Conservation (phyloP, 2,888 invertebrate genomes). For the Orthonevra nobilis region DNA sequence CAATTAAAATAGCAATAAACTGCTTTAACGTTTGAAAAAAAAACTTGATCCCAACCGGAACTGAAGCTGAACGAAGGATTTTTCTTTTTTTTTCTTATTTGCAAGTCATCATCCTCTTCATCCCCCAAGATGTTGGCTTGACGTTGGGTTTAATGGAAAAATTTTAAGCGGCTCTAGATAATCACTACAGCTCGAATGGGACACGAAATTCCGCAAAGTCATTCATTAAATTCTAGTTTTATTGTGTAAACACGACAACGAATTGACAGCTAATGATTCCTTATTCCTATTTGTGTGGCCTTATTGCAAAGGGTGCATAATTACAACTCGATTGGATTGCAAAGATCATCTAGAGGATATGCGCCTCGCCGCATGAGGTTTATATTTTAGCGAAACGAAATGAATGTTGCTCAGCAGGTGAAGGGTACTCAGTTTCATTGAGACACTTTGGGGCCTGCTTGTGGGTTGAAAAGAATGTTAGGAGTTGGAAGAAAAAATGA, state of each 20-base stretch:
- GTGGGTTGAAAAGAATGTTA: constrained; percentile 11
- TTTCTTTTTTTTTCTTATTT: background rate
- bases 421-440: too few species aligned
- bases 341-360: constrained; percentile 13
- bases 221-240: constrained; percentile 67
- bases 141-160: too few species aligned
- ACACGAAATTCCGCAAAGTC: constrained; percentile 52
- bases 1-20: constrained; percentile 1
- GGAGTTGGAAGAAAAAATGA: constrained; percentile 15
- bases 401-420: constrained; percentile 51
- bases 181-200: too few species aligned
- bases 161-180: too few species aligned
- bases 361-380: constrained; percentile 5
- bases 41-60: constrained; percentile 1
- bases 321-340: constrained; percentile 24
- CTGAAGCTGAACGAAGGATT: background rate
- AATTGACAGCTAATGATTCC: constrained; percentile 68
- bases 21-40: background rate
- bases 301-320: constrained; percentile 68
- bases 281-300: constrained; percentile 58
- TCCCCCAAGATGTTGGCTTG: too few species aligned
- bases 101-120: constrained; percentile 22
- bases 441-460: constrained; percentile 15
- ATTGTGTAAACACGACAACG: constrained; percentile 39
- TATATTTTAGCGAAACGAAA: constrained; percentile 19